phyloP scores from a whole-genome alignment of 1,140 invertebrate species.

The Drosophila malerkotliana region DNA sequence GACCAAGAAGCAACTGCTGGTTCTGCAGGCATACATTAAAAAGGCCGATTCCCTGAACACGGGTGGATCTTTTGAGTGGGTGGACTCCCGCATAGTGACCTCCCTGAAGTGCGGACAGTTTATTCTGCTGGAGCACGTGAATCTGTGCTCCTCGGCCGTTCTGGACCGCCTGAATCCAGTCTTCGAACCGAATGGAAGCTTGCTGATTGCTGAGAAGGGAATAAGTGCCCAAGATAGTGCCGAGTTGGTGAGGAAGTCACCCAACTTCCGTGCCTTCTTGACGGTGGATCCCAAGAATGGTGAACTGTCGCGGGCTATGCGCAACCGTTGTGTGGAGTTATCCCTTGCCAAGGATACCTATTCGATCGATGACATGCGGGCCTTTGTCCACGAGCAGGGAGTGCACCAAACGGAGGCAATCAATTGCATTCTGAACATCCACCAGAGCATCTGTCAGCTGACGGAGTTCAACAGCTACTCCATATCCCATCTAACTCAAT shows the following conservation, averaged over 20 bases:
- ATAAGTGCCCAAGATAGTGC: conserved; percentile 89
- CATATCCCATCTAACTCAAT: conserved; percentile 77
- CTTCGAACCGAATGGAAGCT: conserved; percentile 95
- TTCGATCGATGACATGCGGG: conserved; percentile 85
- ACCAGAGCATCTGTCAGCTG: conserved; percentile 81
- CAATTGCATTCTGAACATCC: conserved; percentile 85
- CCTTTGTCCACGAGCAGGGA: conserved; percentile 85
- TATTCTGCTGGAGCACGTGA: conserved; percentile 94
- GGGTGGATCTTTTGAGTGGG: conserved; percentile 98
- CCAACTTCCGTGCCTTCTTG: conserved; percentile 96
- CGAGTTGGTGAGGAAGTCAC: conserved; percentile 92
- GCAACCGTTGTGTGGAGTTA: conserved; percentile 98
- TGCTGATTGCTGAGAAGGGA: conserved; percentile 96
- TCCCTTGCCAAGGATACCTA: conserved; percentile 86
- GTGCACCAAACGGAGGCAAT: conserved; percentile 82
- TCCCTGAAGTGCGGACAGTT: conserved; percentile 77
- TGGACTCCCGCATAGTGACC: conserved; percentile 96
- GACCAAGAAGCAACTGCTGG: conserved; percentile 30
- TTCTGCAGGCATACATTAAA: conserved; percentile 58
- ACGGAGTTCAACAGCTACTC: conserved; percentile 78
- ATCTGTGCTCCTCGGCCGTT: conserved; percentile 98
- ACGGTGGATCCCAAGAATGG: conserved; percentile 97
- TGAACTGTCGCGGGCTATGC: conserved; percentile 98
- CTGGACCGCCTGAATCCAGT: conserved; percentile 98
- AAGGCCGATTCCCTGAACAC: conserved; percentile 87